phyloP scores from a whole-genome alignment of 2,797 vertebrate species.

The Anas capensis region DNA sequence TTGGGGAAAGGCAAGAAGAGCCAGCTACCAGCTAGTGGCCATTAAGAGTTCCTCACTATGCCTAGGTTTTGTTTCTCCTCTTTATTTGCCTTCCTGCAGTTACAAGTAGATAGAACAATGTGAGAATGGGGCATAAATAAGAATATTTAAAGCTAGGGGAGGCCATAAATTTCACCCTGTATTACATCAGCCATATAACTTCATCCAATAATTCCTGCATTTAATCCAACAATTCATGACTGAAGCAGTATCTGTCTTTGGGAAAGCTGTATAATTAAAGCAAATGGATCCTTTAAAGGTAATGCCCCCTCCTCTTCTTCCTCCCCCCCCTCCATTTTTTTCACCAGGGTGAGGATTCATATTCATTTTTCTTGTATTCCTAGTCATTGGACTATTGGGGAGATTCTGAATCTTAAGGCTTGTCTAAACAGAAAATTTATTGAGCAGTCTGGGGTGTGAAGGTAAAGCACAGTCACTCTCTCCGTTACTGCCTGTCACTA shows the following conservation, averaged over 20 bases:
- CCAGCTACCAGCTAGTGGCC: background rate
- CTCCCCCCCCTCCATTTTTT: no score
- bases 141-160: background rate
- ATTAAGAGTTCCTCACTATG: background rate
- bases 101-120: background rate
- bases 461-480: conserved; percentile 26
- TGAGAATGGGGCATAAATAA: conserved; percentile 18
- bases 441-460: conserved; percentile 17
- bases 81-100: background rate
- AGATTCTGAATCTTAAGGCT: background rate
- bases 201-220: conserved; percentile 23
- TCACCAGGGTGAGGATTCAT: background rate
- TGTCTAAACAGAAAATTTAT: conserved; percentile 49
- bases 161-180: conserved; percentile 10
- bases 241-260: conserved; percentile 23
- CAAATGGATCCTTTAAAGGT: conserved; percentile 27
- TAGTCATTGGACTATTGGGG: background rate
- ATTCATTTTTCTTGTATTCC: conserved; percentile 16
- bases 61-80: background rate
- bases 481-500: conserved; percentile 12
- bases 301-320: background rate
- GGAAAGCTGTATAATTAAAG: conserved; percentile 47
- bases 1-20: background rate
- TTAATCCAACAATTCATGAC: conserved; percentile 24
- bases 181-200: conserved; percentile 32